These are phyloP conservation scores for Elephas maximus DNA, from an alignment of 2,113 vertebrate species.

Conservation along the genomic window DNA sequence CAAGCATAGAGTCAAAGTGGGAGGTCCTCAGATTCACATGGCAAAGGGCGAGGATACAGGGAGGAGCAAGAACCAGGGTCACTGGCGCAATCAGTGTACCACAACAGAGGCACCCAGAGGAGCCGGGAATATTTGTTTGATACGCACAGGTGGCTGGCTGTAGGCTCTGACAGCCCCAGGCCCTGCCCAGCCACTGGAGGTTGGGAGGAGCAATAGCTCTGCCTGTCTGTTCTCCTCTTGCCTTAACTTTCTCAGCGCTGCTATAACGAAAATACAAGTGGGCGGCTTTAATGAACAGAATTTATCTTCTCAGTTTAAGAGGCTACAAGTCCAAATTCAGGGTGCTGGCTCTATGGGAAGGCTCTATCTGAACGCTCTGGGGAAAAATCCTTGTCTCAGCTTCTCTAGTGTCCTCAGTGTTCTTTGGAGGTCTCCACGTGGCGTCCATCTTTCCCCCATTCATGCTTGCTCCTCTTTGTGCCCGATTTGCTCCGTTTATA, in stretches of 20 bases:
- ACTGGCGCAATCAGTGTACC: accelerated
- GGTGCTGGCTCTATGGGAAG: no score
- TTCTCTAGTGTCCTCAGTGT: not conserved
- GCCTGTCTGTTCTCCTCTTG: not conserved
- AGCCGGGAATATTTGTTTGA: not conserved
- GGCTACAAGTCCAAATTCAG: not conserved
- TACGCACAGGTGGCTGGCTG: accelerated
- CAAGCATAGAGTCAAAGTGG: not conserved
- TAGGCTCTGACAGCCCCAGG: not conserved
- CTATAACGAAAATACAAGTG: not conserved
- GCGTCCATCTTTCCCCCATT: not conserved
- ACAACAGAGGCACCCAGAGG: not conserved
- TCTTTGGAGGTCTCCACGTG: not conserved
- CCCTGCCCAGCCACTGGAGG: not conserved
- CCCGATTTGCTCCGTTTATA: not conserved
- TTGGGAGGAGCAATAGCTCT: not conserved
- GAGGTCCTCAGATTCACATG: not conserved
- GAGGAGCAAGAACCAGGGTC: no score
- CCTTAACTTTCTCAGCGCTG: not conserved
- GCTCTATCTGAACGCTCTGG: not conserved
- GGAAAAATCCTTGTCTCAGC: not conserved
- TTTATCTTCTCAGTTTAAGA: not conserved
- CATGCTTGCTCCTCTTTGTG: not conserved
- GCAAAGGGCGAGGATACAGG: not conserved
- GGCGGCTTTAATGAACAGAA: not conserved